Evolutionary conservation across 2,113 vertebrate species (phyloP).

Genomic region (Diadophis punctatus): DNA sequence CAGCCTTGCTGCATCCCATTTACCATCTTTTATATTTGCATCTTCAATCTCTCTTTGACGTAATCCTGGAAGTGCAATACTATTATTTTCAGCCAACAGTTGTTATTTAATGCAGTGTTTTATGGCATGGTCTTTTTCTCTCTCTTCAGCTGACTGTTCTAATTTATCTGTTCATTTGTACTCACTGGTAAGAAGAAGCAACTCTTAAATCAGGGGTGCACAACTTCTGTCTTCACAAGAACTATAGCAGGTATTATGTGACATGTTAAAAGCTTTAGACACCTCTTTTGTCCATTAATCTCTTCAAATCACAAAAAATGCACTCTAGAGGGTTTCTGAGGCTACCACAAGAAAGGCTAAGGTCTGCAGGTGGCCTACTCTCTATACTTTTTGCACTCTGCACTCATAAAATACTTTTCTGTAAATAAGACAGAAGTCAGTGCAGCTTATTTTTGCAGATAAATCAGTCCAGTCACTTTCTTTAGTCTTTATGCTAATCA

Average conservation of each 20-base stretch:
- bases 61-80: background rate
- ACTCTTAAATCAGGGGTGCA: background rate
- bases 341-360: background rate
- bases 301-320: background rate
- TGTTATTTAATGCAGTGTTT: background rate
- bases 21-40: background rate
- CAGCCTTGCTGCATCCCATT: background rate
- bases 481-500: conserved; percentile 17
- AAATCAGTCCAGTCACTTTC: background rate
- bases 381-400: background rate
- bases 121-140: background rate
- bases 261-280: background rate
- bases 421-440: background rate
- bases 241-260: background rate
- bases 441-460: background rate
- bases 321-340: background rate
- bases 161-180: background rate
- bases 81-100: background rate
- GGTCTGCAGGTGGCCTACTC: background rate
- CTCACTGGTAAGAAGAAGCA: background rate
- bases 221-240: background rate
- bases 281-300: background rate
- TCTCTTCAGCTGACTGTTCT: background rate
- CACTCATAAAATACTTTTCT: background rate
- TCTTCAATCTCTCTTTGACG: background rate